These are phyloP conservation scores for Physocephala rufipes DNA, from an alignment of 2,888 invertebrate genomes.

Conservation along the genomic window DNA sequence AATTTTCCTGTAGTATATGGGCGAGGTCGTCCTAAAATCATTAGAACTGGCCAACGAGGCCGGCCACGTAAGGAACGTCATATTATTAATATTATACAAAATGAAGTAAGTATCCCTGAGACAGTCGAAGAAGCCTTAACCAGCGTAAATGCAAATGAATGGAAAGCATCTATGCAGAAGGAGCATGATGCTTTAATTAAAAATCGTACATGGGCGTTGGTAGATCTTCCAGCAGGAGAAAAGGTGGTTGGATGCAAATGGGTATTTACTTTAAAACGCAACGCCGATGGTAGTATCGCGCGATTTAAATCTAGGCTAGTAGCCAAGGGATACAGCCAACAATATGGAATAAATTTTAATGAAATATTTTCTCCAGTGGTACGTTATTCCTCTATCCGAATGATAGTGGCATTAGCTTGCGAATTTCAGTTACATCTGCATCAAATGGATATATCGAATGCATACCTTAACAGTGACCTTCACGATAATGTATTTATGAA, in stretches of 20 bases:
- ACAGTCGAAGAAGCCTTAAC: slow-evolving; percentile 28
- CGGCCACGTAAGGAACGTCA: slow-evolving; percentile 27
- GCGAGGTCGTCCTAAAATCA: slow-evolving; percentile 23
- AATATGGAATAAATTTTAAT: slow-evolving; percentile 38
- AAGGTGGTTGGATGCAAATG: slow-evolving; percentile 41
- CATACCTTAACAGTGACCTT: slow-evolving; percentile 40
- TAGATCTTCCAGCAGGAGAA: slow-evolving; percentile 32
- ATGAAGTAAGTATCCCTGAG: slow-evolving; percentile 19
- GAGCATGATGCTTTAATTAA: slow-evolving; percentile 36
- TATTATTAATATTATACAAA: slow-evolving; percentile 17
- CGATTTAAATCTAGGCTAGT: slow-evolving; percentile 32
- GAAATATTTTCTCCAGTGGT: slow-evolving; percentile 36
- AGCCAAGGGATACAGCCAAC: slow-evolving; percentile 30
- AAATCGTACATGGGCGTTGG: slow-evolving; percentile 36
- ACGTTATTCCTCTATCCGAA: slow-evolving; percentile 27
- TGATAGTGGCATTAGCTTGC: slow-evolving; percentile 34
- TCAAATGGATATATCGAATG: slow-evolving; percentile 41
- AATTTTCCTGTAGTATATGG: no score
- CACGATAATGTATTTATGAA: slow-evolving; percentile 40
- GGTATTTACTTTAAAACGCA: slow-evolving; percentile 39
- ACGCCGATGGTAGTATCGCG: slow-evolving; percentile 33
- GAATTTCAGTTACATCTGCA: slow-evolving; percentile 35
- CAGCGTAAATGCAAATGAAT: slow-evolving; percentile 11
- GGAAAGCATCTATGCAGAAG: slow-evolving; percentile 37
- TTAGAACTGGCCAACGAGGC: slow-evolving; percentile 24